Percentiles rank a stretch among this genome's conserved stretches.
These are phyloP conservation scores for Plestiodon gilberti DNA, from an alignment of 2,113 vertebrate genomes.

Conservation along the genomic window DNA sequence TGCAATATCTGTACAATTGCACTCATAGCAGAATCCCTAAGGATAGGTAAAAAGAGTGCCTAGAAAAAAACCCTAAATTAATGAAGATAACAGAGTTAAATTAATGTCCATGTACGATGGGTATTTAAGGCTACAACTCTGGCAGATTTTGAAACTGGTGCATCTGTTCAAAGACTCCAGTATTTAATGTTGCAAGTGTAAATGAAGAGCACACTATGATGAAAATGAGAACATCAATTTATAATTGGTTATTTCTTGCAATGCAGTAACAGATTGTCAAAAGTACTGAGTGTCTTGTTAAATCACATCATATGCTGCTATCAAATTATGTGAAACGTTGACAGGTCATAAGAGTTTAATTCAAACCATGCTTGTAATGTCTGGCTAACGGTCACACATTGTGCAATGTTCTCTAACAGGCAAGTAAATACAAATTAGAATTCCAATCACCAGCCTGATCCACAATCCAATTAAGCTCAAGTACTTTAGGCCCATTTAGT, in stretches of 20 bases:
- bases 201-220: neutral
- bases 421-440: neutral
- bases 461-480: neutral
- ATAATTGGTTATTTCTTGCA: slow-evolving; percentile 4
- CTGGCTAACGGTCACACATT: rapidly evolving
- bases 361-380: neutral
- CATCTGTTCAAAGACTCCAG: neutral
- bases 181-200: neutral
- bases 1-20: neutral
- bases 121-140: neutral
- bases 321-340: neutral
- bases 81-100: neutral
- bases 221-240: slow-evolving; percentile 7
- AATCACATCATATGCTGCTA: neutral
- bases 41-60: neutral
- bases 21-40: neutral
- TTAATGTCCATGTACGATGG: neutral
- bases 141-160: neutral
- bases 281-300: neutral
- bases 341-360: neutral
- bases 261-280: slow-evolving; percentile 31
- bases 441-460: neutral
- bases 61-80: neutral
- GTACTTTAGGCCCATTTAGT: neutral
- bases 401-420: neutral